Base-by-base conservation (phyloP, 2,888 invertebrate genomes). In the Clepsis dumicolana region DNA sequence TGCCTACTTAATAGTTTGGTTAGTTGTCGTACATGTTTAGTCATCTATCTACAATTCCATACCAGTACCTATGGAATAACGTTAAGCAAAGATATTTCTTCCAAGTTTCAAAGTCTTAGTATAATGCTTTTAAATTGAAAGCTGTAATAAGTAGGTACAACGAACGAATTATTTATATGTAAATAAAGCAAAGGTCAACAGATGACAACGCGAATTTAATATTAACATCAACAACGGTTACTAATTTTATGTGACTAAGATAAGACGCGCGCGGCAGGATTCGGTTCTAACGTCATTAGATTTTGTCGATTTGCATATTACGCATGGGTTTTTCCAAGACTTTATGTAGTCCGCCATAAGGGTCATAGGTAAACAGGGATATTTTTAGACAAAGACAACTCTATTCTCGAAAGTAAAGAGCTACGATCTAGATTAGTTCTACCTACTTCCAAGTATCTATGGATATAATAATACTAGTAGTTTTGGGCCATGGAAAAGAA, bases 271-370 rank as follows among this genome's bases (percentile, higher is more conserved):
- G 56, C 62, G 35, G 35, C 35, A 53, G 29, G 18, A 65, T 44
- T 61, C 29, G 53, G 24, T 44, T 44, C 14, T 14, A 21, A 21
- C 65, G 44, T 61, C 65, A 61, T 60, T 53, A 29, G 53, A 65
- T 65, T 54, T 54, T 32, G 53, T 44, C 24, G 50, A 65, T 65
- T 65, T 61, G 32, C 65, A 65, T 65, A 66, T 66, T 66, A 66
- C 66, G 66, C 62, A 66, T 38, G 54, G 66, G 66, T 62, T 66
- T 61, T 66, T 62, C 62, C 66, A 54, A 25, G 44, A 56, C 32
- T 65, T 54, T 61, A 66, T 54, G 25, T 44, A 54, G 52, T 52
- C 38, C 27, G 21, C 21, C 18, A 18, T 14, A 50, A 65, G 48
- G 21, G 21, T 21, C 48, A 24, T 12, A 21, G 21, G 12, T 48